A percentile compares a stretch with the other conserved stretches of the same genome.
Evolutionary conservation across 2,888 invertebrate species (phyloP).

Genomic region (Polydesmus complanatus): DNA sequence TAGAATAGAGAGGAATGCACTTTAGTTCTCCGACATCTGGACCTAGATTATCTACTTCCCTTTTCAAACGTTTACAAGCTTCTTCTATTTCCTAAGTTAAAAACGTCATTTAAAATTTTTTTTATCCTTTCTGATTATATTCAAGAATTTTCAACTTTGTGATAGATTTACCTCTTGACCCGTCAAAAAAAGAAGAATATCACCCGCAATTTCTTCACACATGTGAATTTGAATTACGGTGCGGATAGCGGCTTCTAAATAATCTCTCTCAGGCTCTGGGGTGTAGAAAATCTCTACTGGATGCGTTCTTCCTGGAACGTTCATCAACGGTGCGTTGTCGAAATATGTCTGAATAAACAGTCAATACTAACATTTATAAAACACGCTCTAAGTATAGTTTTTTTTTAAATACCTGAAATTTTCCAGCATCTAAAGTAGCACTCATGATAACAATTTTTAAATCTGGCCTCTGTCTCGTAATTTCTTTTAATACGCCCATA

Average conservation of each 20-base stretch:
- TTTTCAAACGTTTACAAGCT: slow-evolving; percentile 91
- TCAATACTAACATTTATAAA: neutral
- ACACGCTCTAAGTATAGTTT: no score
- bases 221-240: slow-evolving; percentile 97
- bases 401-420: slow-evolving; percentile 53
- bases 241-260: slow-evolving; percentile 93
- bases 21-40: slow-evolving; percentile 93
- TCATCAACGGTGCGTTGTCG: slow-evolving; percentile 95
- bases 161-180: slow-evolving; percentile 41
- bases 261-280: slow-evolving; percentile 94
- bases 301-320: slow-evolving; percentile 90
- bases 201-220: slow-evolving; percentile 83
- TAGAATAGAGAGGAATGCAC: slow-evolving; percentile 97
- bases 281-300: slow-evolving; percentile 98
- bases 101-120: slow-evolving; percentile 9
- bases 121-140: neutral
- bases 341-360: slow-evolving; percentile 66
- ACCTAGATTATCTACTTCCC: slow-evolving; percentile 90
- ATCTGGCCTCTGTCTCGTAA: slow-evolving; percentile 79
- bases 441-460: slow-evolving; percentile 98
- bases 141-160: neutral
- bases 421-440: slow-evolving; percentile 96
- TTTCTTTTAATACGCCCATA: slow-evolving; percentile 97
- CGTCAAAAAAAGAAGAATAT: slow-evolving; percentile 79
- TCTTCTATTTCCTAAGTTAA: slow-evolving; percentile 76